Conservation (phyloP, 2,888 invertebrate species). For the Ellobium chinense region DNA sequence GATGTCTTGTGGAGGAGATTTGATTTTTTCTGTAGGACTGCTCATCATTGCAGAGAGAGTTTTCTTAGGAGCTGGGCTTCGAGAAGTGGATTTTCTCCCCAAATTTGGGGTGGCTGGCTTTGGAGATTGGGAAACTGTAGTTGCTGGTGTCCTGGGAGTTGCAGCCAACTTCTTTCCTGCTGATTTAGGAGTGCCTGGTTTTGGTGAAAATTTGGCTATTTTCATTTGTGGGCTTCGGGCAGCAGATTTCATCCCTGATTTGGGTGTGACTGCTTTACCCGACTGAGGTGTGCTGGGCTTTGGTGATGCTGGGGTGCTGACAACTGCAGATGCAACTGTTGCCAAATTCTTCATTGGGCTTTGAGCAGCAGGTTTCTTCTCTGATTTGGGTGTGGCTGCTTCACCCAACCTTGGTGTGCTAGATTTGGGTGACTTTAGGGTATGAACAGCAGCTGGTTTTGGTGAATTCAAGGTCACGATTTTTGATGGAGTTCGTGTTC, state of each 20-base stretch:
- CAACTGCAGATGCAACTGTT: not conserved
- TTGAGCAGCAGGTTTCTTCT: not conserved
- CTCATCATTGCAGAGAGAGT: slow-evolving; percentile 26
- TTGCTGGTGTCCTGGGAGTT: not conserved
- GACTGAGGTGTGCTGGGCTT: not conserved
- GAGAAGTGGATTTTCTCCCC: slow-evolving; percentile 48
- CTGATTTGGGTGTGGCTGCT: not conserved
- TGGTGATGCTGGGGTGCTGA: not conserved
- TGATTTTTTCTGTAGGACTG: slow-evolving; percentile 51
- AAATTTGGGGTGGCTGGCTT: not conserved
- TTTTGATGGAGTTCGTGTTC: too few species aligned
- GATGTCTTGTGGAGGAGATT: slow-evolving; percentile 58
- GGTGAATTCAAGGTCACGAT: not conserved
- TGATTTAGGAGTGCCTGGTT: slow-evolving; percentile 6
- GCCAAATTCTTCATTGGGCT: too few species aligned
- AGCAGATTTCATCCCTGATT: not conserved
- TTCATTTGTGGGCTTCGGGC: too few species aligned
- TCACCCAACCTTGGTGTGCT: not conserved
- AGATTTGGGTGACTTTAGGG: not conserved
- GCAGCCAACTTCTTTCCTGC: not conserved
- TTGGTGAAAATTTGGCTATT: not conserved
- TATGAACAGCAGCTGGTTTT: too few species aligned
- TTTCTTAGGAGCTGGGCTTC: slow-evolving; percentile 48
- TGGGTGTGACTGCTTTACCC: not conserved
- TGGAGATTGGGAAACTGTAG: not conserved